Evolutionary conservation across 2,797 vertebrate genomes (phyloP), one percentile per base, ranked within the genome.

Genomic region (Spondyliosoma cantharus): DNA sequence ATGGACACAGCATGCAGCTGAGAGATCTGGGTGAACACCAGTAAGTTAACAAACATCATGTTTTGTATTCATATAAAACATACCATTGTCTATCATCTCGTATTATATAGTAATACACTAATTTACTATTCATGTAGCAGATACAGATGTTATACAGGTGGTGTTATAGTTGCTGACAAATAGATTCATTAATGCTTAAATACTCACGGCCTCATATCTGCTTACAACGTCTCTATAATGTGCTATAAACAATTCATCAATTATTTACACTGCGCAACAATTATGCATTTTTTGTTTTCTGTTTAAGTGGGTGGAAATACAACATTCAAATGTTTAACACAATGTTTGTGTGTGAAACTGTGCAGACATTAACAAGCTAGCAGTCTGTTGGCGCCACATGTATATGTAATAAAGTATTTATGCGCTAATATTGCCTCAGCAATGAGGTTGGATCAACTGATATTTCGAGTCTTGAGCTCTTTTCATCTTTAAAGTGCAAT

Each of bases 401-500:
- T 64, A 43, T 45, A 42, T 42, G 46, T 24, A 20, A 67, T 73
- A 32, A 70, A 65, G 61, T 48, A 73, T 68, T 42, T 9, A 42
- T 76, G 50, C 37, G 49, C 43, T 27, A 58, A 68, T 68, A 17
- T 76, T 72, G 48, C 49, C 62, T 69, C 60, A 49, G 61, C 53
- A 49, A 15, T 49, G 45, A 63, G 15, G 70, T 25, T 62, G 52
- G 52, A 72, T 45, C 66, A 52, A 67, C 16, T 50, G 24, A 74
- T 68, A 46, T 69, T 65, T 69, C 37, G 27, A 59, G 54, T 17
- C 37, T 61, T 56, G 17, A 73, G 7, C 43, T 76, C 73, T 71
- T 57, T 85, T 76, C 32, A 78, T 80, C 50, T 80, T 68, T 53
- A 61, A 70, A 82, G 45, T 59, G 15, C 17, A 58, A 42, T 48